Percentiles rank a stretch among this genome's conserved stretches.
phyloP scores from a whole-genome alignment of 2,797 vertebrate species.

The Zalophus californianus region DNA sequence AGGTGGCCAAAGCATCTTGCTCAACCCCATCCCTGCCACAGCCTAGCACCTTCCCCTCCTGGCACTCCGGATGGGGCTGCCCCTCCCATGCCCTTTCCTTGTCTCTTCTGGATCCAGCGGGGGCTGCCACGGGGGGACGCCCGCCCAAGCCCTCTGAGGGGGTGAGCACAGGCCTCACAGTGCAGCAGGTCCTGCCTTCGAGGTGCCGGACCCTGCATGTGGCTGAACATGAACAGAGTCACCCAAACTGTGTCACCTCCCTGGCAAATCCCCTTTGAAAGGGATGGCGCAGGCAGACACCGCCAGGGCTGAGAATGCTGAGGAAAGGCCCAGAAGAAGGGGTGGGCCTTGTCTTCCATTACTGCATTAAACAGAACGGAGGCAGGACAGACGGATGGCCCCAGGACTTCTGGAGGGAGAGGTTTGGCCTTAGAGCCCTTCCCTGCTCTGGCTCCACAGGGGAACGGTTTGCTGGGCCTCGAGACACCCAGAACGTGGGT shows the following conservation, averaged over 20 bases:
- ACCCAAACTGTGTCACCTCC: background rate
- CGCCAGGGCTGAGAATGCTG: background rate
- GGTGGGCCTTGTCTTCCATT: background rate
- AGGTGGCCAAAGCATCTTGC: background rate
- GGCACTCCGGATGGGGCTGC: background rate
- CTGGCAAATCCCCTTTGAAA: background rate
- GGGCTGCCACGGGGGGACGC: background rate
- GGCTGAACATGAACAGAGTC: background rate
- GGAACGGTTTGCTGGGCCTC: background rate
- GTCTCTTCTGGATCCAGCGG: background rate
- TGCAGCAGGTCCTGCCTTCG: background rate
- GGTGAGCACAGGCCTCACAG: background rate
- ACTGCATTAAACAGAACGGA: background rate
- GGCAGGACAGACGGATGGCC: background rate
- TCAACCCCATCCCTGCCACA: too few species aligned
- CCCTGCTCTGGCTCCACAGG: background rate
- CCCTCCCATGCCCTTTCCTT: background rate
- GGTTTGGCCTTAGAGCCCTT: background rate
- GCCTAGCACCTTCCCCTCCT: accelerated
- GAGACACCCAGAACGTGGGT: background rate
- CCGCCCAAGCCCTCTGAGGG: background rate
- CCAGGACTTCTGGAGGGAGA: background rate
- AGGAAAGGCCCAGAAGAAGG: background rate
- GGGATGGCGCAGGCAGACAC: background rate
- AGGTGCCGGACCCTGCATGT: accelerated